Evolutionary conservation across 2,797 vertebrate species (phyloP).

Genomic region (Liasis olivaceus): DNA sequence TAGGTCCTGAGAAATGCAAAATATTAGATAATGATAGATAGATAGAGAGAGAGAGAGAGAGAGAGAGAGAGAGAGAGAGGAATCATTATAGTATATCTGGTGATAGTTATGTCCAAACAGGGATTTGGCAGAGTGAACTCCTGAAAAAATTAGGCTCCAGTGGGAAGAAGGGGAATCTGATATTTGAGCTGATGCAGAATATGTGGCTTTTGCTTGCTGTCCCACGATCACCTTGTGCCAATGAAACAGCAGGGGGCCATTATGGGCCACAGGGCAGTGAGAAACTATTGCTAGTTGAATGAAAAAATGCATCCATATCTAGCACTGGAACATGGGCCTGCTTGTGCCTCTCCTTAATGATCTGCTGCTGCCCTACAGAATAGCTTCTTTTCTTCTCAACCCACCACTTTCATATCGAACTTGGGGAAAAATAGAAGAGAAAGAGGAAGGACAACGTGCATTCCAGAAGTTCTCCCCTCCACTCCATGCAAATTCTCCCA

Average conservation of each 20-base stretch:
- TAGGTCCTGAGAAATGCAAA: neutral
- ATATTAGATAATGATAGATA: neutral
- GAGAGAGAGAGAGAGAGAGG: neutral
- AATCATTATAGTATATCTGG: too few species aligned
- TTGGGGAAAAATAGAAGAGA: too few species aligned
- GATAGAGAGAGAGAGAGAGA: neutral
- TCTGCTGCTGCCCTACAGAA: neutral
- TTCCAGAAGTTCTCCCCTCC: too few species aligned
- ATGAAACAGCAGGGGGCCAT: neutral
- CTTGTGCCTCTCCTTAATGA: neutral
- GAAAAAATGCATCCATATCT: neutral
- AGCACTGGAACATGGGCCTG: neutral
- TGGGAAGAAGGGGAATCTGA: neutral
- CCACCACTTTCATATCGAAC: neutral
- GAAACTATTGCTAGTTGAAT: neutral
- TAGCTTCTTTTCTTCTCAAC: neutral
- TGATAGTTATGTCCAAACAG: conserved; percentile 14
- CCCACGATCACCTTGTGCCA: too few species aligned
- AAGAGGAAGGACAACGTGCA: neutral
- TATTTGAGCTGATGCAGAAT: neutral
- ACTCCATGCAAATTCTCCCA: neutral
- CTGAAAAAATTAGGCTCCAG: neutral
- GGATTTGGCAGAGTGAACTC: neutral
- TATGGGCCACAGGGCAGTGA: too few species aligned
- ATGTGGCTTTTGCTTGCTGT: neutral